Evolutionary conservation across 2,113 vertebrate species (phyloP).

Genomic region (Sceloporus tristichus): DNA sequence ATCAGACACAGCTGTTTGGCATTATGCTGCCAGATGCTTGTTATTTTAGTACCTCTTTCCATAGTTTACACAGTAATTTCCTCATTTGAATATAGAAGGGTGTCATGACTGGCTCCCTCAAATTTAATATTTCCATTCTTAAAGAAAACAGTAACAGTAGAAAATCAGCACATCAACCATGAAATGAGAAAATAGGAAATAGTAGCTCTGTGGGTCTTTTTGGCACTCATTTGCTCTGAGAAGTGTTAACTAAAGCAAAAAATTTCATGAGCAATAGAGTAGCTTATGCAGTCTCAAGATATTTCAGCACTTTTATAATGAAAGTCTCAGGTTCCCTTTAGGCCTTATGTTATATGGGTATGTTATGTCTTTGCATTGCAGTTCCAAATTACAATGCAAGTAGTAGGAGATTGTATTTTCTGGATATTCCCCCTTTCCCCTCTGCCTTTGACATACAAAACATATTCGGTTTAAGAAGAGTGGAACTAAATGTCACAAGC

Average conservation of each 20-base stretch:
- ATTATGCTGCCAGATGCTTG: not conserved
- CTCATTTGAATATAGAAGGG: constrained; percentile 2
- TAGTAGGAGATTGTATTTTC: not conserved
- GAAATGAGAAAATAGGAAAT: constrained; percentile 13
- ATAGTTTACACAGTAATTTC: not conserved
- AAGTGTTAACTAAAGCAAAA: constrained; percentile 17
- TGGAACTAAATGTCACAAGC: not conserved
- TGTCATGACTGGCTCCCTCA: not conserved
- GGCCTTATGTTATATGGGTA: not conserved
- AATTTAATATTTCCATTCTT: not conserved
- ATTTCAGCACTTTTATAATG: constrained; percentile 21
- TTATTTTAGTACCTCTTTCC: not conserved
- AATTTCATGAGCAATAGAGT: not conserved
- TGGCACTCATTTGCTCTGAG: not conserved
- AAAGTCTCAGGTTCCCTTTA: constrained; percentile 1
- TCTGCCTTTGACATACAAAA: not conserved
- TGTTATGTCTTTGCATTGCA: constrained; percentile 6
- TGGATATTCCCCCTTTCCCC: not conserved
- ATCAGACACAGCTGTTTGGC: not conserved
- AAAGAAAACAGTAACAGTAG: not conserved
- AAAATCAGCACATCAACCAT: constrained; percentile 14
- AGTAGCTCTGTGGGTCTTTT: not conserved
- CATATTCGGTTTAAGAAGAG: not conserved
- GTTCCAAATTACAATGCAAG: not conserved
- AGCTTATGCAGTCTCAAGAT: constrained; percentile 1